A percentile compares a stretch with the other conserved stretches of the same genome.
Conservation (phyloP, 2,113 vertebrate species). For the Herpetotheres cachinnans region DNA sequence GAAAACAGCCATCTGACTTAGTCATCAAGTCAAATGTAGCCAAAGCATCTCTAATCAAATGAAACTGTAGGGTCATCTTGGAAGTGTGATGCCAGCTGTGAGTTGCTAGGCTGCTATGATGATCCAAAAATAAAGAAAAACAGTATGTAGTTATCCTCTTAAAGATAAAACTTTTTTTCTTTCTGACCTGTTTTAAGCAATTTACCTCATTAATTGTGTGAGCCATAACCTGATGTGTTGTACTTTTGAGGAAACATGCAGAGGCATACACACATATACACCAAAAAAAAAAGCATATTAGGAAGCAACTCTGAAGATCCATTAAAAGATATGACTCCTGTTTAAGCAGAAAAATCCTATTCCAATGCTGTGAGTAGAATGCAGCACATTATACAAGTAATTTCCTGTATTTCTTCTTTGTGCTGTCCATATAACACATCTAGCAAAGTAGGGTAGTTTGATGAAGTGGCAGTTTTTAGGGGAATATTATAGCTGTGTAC, state of each 20-base stretch:
- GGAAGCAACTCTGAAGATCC: neutral
- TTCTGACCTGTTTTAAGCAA: neutral
- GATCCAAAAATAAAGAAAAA: neutral
- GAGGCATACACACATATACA: neutral
- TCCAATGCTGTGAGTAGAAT: neutral
- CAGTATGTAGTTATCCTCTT: neutral
- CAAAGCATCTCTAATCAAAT: neutral
- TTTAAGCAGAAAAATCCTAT: neutral
- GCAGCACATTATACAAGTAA: neutral
- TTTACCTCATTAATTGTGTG: neutral
- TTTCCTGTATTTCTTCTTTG: neutral
- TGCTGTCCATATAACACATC: neutral
- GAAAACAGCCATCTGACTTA: neutral
- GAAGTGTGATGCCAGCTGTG: neutral
- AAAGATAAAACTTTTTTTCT: neutral
- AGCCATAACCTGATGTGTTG: neutral
- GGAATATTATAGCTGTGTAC: neutral
- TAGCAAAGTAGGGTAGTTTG: neutral
- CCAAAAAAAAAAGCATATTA: rapidly evolving
- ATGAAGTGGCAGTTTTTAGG: neutral
- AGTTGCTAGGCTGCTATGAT: neutral
- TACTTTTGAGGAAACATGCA: neutral
- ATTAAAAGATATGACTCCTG: neutral
- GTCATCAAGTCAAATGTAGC: neutral
- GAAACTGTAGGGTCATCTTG: neutral